These are phyloP conservation scores for Euborellia annulipes DNA, from an alignment of 1,140 invertebrate species.

Conservation along the genomic window DNA sequence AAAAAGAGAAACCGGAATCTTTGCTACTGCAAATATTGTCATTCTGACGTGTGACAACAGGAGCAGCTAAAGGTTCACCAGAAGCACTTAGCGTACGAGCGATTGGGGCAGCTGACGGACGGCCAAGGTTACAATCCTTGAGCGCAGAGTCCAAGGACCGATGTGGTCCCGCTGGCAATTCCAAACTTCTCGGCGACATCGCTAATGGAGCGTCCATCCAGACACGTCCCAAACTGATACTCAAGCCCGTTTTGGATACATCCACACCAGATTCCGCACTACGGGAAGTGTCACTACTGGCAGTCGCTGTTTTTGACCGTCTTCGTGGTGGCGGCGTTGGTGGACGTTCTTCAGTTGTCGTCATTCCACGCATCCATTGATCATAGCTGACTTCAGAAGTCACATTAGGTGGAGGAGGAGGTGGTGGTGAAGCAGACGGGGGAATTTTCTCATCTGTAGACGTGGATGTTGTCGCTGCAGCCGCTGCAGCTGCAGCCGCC, in stretches of 20 bases:
- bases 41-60: slow-evolving; percentile 27
- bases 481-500: slow-evolving; percentile 20
- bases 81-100: too few relatives aligned
- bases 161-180: slow-evolving; percentile 29
- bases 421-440: slow-evolving; percentile 5
- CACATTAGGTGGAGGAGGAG: neutral
- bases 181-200: slow-evolving; percentile 32
- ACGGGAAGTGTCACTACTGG: slow-evolving; percentile 2
- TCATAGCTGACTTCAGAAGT: slow-evolving; percentile 30
- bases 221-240: slow-evolving; percentile 21
- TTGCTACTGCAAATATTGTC: slow-evolving; percentile 19
- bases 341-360: slow-evolving; percentile 9
- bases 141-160: slow-evolving; percentile 38
- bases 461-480: slow-evolving; percentile 22
- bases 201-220: slow-evolving; percentile 34
- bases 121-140: slow-evolving; percentile 25
- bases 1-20: slow-evolving; percentile 41
- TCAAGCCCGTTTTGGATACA: slow-evolving; percentile 24
- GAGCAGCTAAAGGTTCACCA: slow-evolving; percentile 26
- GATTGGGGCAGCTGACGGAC: slow-evolving; percentile 17
- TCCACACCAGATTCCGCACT: slow-evolving; percentile 19
- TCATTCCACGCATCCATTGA: slow-evolving; percentile 33
- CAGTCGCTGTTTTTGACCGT: too few relatives aligned
- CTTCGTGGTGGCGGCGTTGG: neutral
- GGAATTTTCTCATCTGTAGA: neutral